Base-by-base conservation (phyloP, 2,113 vertebrate genomes). In the Sinocyclocheilus anshuiensis region DNA sequence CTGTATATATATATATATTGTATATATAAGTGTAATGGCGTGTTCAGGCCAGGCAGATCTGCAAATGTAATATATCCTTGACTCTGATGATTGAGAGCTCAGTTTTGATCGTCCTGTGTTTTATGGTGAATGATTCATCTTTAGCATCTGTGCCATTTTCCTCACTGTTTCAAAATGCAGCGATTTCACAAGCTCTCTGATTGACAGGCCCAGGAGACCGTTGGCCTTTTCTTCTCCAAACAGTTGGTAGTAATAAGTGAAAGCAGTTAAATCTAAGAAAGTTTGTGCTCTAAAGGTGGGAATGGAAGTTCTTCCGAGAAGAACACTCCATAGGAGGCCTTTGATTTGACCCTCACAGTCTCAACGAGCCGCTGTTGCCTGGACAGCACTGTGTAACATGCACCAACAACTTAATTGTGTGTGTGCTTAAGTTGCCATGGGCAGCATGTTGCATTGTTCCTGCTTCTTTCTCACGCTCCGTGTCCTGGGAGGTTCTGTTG, bases 331-430 rank as follows among this genome's bases (percentile, higher is more conserved):
- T 50, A 72, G 39, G 55, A 75, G 67, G 55, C 67, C 48, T 57
- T 55, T 75, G 67, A 86, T 81, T 59, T 80, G 65, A 81, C 78
- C 85, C 67, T 71, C 65, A 71, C 16, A 39, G 13, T 57, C 77
- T 80, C 48, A 59, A 42, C 53, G 10, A 74, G 79, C 24, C 39
- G 3, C 77, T 74, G 67, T 86, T 72, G 67, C 69, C 85, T 15
- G 65, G 77, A 86, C 55, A 75, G 65, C 77, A 65, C 18, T 22
- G 33, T 75, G 85, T 75, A 74, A 86, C 33, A 81, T 63, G 78
- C 77, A 81, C 53, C 77, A 81, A 81, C 77, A 59, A 81, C 77
- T 86, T 86, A 86, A 86, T 86, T 81, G 85, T 57, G 48, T 86
- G 77, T 81, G 67, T 81, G 55, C 78, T 26, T 29, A 75, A 83